Evolutionary conservation across 2,797 vertebrate genomes (phyloP).

Genomic region (Anguilla megastoma): DNA sequence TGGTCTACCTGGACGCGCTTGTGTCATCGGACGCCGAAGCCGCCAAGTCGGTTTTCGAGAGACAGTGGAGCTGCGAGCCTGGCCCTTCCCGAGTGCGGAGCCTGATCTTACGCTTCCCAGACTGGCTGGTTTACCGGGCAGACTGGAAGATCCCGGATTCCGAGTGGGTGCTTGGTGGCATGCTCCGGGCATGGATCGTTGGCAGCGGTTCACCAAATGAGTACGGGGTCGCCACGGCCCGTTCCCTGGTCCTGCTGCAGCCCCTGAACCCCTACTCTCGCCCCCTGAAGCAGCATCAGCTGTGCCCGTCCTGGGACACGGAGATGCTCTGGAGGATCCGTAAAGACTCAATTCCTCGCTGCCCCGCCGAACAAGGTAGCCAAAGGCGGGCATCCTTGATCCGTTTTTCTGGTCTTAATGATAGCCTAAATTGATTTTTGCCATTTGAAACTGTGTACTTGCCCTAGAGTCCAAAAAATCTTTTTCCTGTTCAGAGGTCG

Average conservation of each 20-base stretch:
- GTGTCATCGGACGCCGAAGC: slow-evolving; percentile 64
- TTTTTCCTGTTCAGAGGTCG: slow-evolving; percentile 61
- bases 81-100: slow-evolving; percentile 43
- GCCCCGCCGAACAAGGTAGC: slow-evolving; percentile 71
- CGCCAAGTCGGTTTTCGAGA: slow-evolving; percentile 52
- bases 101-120: slow-evolving; percentile 67
- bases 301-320: slow-evolving; percentile 66
- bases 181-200: slow-evolving; percentile 66
- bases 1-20: slow-evolving; percentile 66
- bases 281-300: slow-evolving; percentile 67
- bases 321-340: slow-evolving; percentile 53
- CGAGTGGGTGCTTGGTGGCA: slow-evolving; percentile 66
- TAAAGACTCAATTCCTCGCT: slow-evolving; percentile 54
- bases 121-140: slow-evolving; percentile 75
- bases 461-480: background rate
- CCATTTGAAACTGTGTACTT: background rate
- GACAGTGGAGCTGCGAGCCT: slow-evolving; percentile 67
- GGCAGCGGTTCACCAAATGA: slow-evolving; percentile 37
- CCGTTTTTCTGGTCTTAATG: background rate
- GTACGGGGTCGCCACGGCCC: slow-evolving; percentile 41
- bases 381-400: too few relatives aligned
- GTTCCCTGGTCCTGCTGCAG: slow-evolving; percentile 55
- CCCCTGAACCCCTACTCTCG: slow-evolving; percentile 58
- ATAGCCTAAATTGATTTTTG: background rate
- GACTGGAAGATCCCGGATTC: slow-evolving; percentile 68